Conservation (phyloP, 2,888 invertebrate genomes). For the Liposcelis brunnea region DNA sequence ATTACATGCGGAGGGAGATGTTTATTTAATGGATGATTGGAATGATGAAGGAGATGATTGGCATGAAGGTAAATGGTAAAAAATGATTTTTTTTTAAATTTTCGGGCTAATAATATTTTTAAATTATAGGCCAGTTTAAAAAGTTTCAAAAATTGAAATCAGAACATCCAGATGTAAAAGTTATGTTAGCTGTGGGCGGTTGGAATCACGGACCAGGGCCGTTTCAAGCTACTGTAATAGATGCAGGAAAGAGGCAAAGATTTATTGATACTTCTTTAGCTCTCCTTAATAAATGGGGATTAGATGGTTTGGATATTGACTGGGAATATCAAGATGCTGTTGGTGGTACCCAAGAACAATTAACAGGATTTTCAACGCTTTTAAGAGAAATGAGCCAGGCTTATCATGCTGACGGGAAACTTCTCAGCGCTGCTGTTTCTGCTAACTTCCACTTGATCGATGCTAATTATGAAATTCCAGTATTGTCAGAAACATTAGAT, state of each 20-base stretch:
- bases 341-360: too few relatives aligned
- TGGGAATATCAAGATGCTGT: constrained; percentile 52
- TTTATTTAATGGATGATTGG: constrained; percentile 39
- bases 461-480: constrained; percentile 39
- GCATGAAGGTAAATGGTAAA: constrained; percentile 29
- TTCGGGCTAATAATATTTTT: not conserved
- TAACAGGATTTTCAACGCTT: too few relatives aligned
- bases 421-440: constrained; percentile 41
- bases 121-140: not conserved
- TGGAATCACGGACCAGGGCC: constrained; percentile 46
- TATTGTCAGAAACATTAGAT: constrained; percentile 40
- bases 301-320: constrained; percentile 55
- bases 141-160: constrained; percentile 28
- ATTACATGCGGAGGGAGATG: constrained; percentile 32
- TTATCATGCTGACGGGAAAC: constrained; percentile 17
- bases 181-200: constrained; percentile 48
- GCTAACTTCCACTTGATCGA: constrained; percentile 29
- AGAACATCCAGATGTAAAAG: constrained; percentile 33
- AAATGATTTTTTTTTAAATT: not conserved
- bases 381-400: constrained; percentile 13
- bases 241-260: too few relatives aligned
- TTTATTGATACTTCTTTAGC: constrained; percentile 38
- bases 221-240: constrained; percentile 22
- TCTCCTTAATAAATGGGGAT: constrained; percentile 36
- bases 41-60: constrained; percentile 44